Percentiles rank a stretch among this genome's conserved stretches.
These are phyloP conservation scores for Apogon hyalosoma DNA, from an alignment of 2,797 vertebrate genomes.

Conservation along the genomic window DNA sequence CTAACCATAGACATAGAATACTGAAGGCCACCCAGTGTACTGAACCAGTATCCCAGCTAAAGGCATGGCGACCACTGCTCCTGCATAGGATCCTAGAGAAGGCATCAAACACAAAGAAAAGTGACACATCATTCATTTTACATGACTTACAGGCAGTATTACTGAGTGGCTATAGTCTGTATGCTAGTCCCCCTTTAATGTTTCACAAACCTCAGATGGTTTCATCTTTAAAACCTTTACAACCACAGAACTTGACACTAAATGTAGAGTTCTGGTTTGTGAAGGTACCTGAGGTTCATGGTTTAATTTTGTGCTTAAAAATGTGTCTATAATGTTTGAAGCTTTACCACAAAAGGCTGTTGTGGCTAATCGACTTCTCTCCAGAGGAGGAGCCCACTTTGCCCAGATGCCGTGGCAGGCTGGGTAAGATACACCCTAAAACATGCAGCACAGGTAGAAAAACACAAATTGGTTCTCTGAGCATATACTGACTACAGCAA, in stretches of 20 bases:
- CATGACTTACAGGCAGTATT: not conserved
- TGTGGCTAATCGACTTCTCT: conserved; percentile 91
- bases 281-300: too few relatives aligned
- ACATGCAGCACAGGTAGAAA: not conserved
- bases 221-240: too few relatives aligned
- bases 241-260: too few relatives aligned
- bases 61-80: conserved; percentile 95
- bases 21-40: conserved; percentile 92
- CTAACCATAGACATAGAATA: conserved; percentile 96
- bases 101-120: conserved; percentile 29
- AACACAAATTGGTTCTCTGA: not conserved
- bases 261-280: too few relatives aligned
- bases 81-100: conserved; percentile 91
- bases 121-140: not conserved
- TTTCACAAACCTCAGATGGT: too few relatives aligned
- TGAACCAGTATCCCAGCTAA: conserved; percentile 94
- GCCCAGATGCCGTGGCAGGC: conserved; percentile 95
- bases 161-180: too few relatives aligned
- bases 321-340: not conserved
- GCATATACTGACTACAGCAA: too few relatives aligned
- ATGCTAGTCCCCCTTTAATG: too few relatives aligned
- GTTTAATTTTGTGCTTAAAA: too few relatives aligned
- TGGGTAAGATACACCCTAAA: conserved; percentile 91
- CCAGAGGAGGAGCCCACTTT: conserved; percentile 92
- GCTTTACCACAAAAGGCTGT: conserved; percentile 92